phyloP scores from a whole-genome alignment of 2,888 invertebrate species.

The Epistrophella euchroma region DNA sequence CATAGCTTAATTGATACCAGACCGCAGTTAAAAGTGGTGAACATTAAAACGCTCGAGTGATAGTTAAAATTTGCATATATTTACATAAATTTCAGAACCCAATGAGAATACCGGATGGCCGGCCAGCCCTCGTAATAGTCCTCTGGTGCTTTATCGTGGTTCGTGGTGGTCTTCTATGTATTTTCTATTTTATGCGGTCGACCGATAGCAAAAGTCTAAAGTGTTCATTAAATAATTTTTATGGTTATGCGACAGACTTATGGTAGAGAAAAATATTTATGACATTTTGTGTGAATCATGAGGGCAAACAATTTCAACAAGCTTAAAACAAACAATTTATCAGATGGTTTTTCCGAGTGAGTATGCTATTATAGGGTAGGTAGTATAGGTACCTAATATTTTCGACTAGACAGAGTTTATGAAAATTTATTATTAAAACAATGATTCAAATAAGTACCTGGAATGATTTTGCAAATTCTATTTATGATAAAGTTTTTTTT shows the following conservation, averaged over 20 bases:
- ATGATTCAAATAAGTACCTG: slow-evolving; percentile 1
- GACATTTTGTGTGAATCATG: slow-evolving; percentile 33
- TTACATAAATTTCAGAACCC: slow-evolving; percentile 61
- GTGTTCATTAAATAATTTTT: slow-evolving; percentile 65
- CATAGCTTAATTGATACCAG: slow-evolving; percentile 71
- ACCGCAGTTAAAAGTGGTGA: slow-evolving; percentile 71
- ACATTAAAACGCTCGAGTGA: slow-evolving; percentile 50
- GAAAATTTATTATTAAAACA: slow-evolving; percentile 20
- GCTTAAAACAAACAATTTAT: slow-evolving; percentile 35
- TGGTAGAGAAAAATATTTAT: slow-evolving; percentile 19
- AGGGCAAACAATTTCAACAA: slow-evolving; percentile 25
- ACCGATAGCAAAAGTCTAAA: slow-evolving; percentile 27
- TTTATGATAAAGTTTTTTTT: background rate
- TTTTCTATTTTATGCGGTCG: slow-evolving; percentile 41
- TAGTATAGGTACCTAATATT: background rate
- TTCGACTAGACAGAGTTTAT: slow-evolving; percentile 9
- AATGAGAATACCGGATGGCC: background rate
- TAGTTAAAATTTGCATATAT: slow-evolving; percentile 71
- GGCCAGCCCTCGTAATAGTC: slow-evolving; percentile 1
- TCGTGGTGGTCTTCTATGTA: slow-evolving; percentile 38
- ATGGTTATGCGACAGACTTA: slow-evolving; percentile 45
- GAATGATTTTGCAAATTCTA: background rate
- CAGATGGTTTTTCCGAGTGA: slow-evolving; percentile 1
- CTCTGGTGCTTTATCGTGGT: slow-evolving; percentile 7
- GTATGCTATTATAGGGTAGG: too few species aligned